Percentiles rank a stretch among this genome's conserved stretches.
These are phyloP conservation scores for Prunella fulvescens DNA, from an alignment of 2,113 vertebrate species.

Conservation along the genomic window DNA sequence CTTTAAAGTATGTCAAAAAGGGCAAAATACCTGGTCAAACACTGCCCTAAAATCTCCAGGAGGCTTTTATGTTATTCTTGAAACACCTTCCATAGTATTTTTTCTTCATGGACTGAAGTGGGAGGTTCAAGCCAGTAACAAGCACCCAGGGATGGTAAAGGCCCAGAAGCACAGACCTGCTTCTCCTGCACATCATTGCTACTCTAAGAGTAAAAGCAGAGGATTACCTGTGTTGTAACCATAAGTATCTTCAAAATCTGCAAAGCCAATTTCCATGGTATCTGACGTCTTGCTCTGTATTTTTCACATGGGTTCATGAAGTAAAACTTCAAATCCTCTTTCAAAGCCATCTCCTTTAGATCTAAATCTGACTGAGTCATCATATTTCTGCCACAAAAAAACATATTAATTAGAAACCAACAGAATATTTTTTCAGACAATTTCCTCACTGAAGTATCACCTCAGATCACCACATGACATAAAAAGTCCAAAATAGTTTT, in stretches of 20 bases:
- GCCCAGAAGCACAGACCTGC: background rate
- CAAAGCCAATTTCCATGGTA: constrained; percentile 93
- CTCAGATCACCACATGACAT: background rate
- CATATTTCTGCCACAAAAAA: constrained; percentile 69
- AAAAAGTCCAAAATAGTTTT: background rate
- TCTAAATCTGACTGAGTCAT: constrained; percentile 71
- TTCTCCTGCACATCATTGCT: background rate
- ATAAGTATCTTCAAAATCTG: constrained; percentile 96
- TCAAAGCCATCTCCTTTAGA: constrained; percentile 75
- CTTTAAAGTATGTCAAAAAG: background rate
- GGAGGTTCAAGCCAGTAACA: background rate
- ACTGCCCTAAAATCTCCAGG: background rate
- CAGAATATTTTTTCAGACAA: background rate
- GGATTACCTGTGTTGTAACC: constrained; percentile 92
- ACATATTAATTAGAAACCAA: background rate
- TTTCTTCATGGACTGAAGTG: background rate
- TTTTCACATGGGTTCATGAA: constrained; percentile 99
- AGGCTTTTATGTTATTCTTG: background rate
- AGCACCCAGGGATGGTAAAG: background rate
- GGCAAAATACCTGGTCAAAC: background rate
- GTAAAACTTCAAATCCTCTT: constrained; percentile 91
- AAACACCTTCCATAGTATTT: background rate
- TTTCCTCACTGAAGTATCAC: background rate
- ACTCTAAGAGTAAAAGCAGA: background rate
- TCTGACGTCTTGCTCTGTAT: constrained; percentile 84